Conservation (phyloP, 1,140 invertebrate species). For the Microplitis demolitor region DNA sequence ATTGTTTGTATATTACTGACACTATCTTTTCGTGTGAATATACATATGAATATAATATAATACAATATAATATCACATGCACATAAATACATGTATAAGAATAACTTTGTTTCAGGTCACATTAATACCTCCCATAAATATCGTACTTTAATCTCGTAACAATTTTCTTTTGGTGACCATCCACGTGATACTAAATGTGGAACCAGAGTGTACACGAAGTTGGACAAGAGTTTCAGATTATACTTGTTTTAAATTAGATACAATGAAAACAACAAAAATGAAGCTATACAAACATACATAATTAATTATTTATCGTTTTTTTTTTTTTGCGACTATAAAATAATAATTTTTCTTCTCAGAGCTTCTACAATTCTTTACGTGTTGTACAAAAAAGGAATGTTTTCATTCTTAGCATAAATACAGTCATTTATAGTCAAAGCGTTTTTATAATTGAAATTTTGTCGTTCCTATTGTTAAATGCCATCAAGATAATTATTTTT, state of each 20-base stretch:
- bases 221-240: not conserved
- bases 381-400: too few relatives aligned
- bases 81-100: not conserved
- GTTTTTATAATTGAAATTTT: too few relatives aligned
- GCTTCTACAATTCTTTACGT: too few relatives aligned
- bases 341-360: too few relatives aligned
- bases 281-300: not conserved
- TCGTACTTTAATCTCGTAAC: slow-evolving; percentile 29
- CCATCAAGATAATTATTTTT: too few relatives aligned
- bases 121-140: slow-evolving; percentile 19
- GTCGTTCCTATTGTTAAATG: too few relatives aligned
- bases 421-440: too few relatives aligned
- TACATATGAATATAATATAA: too few relatives aligned
- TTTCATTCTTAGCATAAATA: too few relatives aligned
- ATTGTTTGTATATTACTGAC: not conserved
- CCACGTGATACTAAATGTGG: slow-evolving; percentile 13
- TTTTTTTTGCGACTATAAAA: too few relatives aligned
- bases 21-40: not conserved
- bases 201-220: not conserved
- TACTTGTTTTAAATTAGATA: not conserved
- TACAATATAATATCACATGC: too few relatives aligned
- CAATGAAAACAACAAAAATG: not conserved
- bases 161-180: slow-evolving; percentile 26
- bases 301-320: not conserved
- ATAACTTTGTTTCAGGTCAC: not conserved